These are phyloP conservation scores for Nothobranchius furzeri DNA, from an alignment of 2,113 vertebrate genomes.

Conservation along the genomic window DNA sequence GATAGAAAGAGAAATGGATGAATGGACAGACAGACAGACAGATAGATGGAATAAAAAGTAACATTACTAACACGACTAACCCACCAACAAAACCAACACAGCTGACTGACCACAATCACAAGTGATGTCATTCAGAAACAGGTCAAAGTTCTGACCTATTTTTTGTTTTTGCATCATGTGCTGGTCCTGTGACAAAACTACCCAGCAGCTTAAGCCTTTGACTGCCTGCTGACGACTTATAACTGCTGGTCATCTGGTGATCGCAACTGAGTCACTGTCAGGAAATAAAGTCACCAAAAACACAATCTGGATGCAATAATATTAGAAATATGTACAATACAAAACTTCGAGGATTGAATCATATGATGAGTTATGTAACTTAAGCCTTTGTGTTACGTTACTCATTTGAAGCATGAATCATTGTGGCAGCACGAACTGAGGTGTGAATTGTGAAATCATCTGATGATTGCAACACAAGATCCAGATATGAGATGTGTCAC, in stretches of 20 bases:
- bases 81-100: too few species aligned
- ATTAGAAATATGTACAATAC: too few species aligned
- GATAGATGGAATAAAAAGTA: too few species aligned
- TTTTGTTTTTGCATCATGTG: conserved; percentile 32
- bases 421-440: neutral
- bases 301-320: neutral
- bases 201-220: conserved; percentile 9
- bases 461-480: neutral
- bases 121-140: conserved; percentile 4
- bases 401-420: conserved; percentile 5
- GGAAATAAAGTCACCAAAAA: conserved; percentile 1
- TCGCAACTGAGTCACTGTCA: conserved; percentile 13
- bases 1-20: too few species aligned
- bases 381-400: conserved; percentile 1
- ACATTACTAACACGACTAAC: too few species aligned
- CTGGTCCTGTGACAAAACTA: conserved; percentile 41
- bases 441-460: conserved; percentile 17
- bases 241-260: conserved; percentile 11
- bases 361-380: neutral
- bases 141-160: conserved; percentile 20
- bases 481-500: conserved; percentile 16
- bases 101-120: neutral
- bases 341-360: neutral
- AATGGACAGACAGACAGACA: too few species aligned
- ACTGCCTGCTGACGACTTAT: conserved; percentile 16